These are phyloP conservation scores for Amphiduros pacificus DNA, from an alignment of 2,888 invertebrate genomes.

Conservation along the genomic window DNA sequence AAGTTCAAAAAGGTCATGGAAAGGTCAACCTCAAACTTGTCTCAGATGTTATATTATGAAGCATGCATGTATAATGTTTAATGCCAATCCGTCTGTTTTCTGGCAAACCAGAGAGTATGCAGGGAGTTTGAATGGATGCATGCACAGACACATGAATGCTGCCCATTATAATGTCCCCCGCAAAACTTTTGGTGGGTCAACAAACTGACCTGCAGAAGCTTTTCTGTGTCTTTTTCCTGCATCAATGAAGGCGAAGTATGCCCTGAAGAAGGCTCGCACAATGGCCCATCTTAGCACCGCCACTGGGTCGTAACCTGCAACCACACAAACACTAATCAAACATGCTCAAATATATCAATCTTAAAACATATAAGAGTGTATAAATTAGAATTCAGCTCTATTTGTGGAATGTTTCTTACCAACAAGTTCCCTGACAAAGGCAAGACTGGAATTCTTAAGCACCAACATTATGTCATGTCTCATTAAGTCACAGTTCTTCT, in stretches of 20 bases:
- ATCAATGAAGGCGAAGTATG: conserved; percentile 86
- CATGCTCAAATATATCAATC: background rate
- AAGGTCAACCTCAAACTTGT: too few species aligned
- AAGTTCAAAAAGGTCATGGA: too few species aligned
- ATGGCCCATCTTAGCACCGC: conserved; percentile 79
- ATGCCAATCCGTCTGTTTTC: too few species aligned
- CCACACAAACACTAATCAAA: background rate
- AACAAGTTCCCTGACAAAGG: conserved; percentile 89
- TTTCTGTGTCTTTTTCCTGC: conserved; percentile 52
- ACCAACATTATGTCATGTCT: conserved; percentile 91
- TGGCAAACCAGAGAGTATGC: too few species aligned
- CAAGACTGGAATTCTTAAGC: conserved; percentile 87
- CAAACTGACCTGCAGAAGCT: too few species aligned
- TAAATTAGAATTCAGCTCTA: background rate
- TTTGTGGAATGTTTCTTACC: too few species aligned
- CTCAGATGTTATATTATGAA: too few species aligned
- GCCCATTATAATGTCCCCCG: too few species aligned
- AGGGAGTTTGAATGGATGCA: too few species aligned
- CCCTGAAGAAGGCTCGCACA: conserved; percentile 85
- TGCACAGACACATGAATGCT: background rate
- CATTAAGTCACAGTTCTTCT: conserved; percentile 94
- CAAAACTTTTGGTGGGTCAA: too few species aligned
- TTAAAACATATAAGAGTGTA: background rate
- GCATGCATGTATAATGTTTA: too few species aligned
- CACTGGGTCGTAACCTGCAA: conserved; percentile 55